Conservation (phyloP, 37 sponge, comb jelly and placozoan genomes). For the Crambe crambe region DNA sequence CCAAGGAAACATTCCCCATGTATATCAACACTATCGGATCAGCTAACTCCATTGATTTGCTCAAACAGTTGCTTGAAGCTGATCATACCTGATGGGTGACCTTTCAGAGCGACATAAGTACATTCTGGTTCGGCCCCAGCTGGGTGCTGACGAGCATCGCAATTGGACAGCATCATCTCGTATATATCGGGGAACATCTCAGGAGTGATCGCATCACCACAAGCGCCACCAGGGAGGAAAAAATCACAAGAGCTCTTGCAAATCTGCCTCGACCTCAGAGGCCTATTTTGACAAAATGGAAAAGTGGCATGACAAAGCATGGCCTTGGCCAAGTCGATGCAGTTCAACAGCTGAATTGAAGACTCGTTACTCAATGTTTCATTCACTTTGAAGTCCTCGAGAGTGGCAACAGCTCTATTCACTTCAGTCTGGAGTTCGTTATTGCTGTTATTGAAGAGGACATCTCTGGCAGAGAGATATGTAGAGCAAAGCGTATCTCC, state of each 20-base stretch:
- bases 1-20: too few relatives aligned
- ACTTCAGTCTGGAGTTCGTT: not conserved
- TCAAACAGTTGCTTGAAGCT: too few relatives aligned
- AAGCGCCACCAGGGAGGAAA: not conserved
- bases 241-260: constrained; percentile 28
- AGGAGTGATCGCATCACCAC: not conserved
- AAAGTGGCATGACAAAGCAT: constrained; percentile 17
- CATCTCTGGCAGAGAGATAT: not conserved
- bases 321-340: constrained; percentile 4
- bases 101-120: constrained; percentile 5
- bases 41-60: too few relatives aligned
- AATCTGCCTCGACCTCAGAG: constrained; percentile 2
- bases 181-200: not conserved
- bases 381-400: not conserved
- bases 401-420: not conserved
- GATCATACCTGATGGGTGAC: not conserved
- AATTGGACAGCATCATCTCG: not conserved
- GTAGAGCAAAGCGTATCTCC: not conserved
- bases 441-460: constrained; percentile 2
- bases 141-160: not conserved
- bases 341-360: too few relatives aligned
- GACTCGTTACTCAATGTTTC: not conserved
- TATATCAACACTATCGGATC: too few relatives aligned
- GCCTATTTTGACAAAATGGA: constrained; percentile 22
- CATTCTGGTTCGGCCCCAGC: constrained; percentile 38